A percentile compares a stretch with the other conserved stretches of the same genome.
phyloP scores from a whole-genome alignment of 2,888 invertebrate genomes.

The Morpho deidamia region DNA sequence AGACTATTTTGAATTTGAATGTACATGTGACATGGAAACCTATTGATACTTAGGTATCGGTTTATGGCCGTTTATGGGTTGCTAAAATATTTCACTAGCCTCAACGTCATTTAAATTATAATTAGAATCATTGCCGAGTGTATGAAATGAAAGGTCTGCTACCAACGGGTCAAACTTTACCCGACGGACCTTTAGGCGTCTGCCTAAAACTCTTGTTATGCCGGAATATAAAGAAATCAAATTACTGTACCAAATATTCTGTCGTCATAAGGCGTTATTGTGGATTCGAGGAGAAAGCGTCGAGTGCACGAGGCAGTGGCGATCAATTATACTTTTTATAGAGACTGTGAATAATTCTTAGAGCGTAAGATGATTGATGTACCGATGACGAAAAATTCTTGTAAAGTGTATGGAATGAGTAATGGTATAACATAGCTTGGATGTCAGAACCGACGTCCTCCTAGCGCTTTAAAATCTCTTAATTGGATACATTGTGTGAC shows the following conservation, averaged over 20 bases:
- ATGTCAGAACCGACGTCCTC: not conserved
- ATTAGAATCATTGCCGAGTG: too few relatives aligned
- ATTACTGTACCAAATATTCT: not conserved
- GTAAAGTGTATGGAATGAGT: constrained; percentile 2
- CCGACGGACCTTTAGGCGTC: too few relatives aligned
- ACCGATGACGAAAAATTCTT: not conserved
- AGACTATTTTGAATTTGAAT: too few relatives aligned
- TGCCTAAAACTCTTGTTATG: too few relatives aligned
- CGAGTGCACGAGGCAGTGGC: constrained; percentile 26
- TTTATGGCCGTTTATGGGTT: too few relatives aligned
- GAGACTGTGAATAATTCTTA: constrained; percentile 21
- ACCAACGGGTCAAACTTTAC: too few relatives aligned
- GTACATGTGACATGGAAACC: too few relatives aligned
- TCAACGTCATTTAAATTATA: too few relatives aligned
- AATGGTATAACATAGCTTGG: not conserved
- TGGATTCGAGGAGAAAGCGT: not conserved
- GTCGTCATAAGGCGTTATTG: not conserved
- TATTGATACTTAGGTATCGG: too few relatives aligned
- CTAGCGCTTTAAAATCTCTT: not conserved
- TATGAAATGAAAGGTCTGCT: too few relatives aligned
- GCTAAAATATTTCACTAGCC: too few relatives aligned
- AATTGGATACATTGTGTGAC: not conserved
- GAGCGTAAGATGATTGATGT: constrained; percentile 22
- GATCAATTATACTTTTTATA: constrained; percentile 33
- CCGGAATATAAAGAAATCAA: too few relatives aligned